Evolutionary conservation across 2,888 invertebrate species (phyloP), one percentile per base, ranked within the genome.

Genomic region (Nomada lathburiana): DNA sequence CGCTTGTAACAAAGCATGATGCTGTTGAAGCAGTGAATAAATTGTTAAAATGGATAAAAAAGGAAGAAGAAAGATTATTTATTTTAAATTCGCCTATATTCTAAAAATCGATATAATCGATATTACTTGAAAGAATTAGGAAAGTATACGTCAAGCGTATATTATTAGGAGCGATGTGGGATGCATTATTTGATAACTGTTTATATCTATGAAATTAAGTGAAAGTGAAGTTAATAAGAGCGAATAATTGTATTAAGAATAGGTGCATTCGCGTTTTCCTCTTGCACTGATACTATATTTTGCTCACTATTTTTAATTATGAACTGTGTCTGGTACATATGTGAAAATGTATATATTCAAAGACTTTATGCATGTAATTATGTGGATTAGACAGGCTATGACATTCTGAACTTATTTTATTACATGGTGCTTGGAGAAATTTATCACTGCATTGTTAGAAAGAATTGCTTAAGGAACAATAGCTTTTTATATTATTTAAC

Each of bases 31-130:
- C 98, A 65, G 97, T 99, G 16, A 97, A 98, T 92, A 97, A 97
- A 93, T 95, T 99, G 2, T 95, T 99, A 13, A 96, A 97, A 90
- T 99, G 98, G 98, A 98, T 99, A 85, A 98, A 98, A 92, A 97
- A 97, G 88, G 98, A 98, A 92, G 98, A 98, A 92, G 98, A 98
- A 85, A 95, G 96, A 89, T 96, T 98, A 92, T 99, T 99, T 94
- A 98, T 98, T 89, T 95, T 97, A 93, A 97, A 97, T 94, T 97
- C 97, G 2, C 97, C 97, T 0, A 97, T 97, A 1, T 97, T 97
- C 94, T 97, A 96, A 95, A 69, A 18, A 72, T n/a, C n/a, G n/a
- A 67, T 70, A 1, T 18, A n/a, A 73, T 63, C 0, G 18, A n/a
- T 63, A 44, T 67, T 23, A 55, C 70, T 80, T 83, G 60, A 26